Evolutionary conservation across 2,888 invertebrate species (phyloP), one percentile per base, ranked within the genome.

Genomic region (Lomographa bimaculata): DNA sequence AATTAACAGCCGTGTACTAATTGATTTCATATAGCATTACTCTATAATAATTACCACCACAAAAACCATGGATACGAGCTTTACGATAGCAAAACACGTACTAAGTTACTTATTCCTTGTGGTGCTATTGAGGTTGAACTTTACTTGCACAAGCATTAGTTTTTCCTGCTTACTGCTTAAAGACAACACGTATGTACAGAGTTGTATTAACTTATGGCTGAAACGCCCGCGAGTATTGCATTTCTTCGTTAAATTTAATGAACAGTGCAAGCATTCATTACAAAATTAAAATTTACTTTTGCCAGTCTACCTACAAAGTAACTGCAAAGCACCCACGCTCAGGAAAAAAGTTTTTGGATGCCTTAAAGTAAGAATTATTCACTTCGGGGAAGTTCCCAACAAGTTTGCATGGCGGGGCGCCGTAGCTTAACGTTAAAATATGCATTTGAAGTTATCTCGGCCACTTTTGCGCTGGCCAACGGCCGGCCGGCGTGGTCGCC

Each of bases 361-460:
- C 61, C 59, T 68, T 71, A 70, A 71, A 77, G 65, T 71, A 79
- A 79, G 71, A 82, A 81, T 79, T 81, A 83, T 82, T 73, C 65
- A 78, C 66, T 75, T 59, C 62, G 64, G 58, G 64, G 60, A 81
- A 84, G 76, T 83, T 83, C 56, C 70, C 59, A 73, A 71, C 75
- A 80, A 83, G 82, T 79, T 81, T 75, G 75, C 77, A 71, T 69
- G 36, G 30, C 69, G 71, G 63, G 65, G 67, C 65, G 64, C 71
- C 70, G 71, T 72, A 77, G 79, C 75, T 81, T 74, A 78, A 73
- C 72, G 80, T 69, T 85, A 79, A 85, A 84, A 83, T 84, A 85
- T 86, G 82, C 80, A 84, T 82, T 75, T 73, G 57, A 72, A 78
- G 74, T 78, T 84, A 79, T 79, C 82, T 79, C 71, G 73, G 67